Base-by-base conservation (phyloP, 2,113 vertebrate species). In the Dendrocopos noguchii region DNA sequence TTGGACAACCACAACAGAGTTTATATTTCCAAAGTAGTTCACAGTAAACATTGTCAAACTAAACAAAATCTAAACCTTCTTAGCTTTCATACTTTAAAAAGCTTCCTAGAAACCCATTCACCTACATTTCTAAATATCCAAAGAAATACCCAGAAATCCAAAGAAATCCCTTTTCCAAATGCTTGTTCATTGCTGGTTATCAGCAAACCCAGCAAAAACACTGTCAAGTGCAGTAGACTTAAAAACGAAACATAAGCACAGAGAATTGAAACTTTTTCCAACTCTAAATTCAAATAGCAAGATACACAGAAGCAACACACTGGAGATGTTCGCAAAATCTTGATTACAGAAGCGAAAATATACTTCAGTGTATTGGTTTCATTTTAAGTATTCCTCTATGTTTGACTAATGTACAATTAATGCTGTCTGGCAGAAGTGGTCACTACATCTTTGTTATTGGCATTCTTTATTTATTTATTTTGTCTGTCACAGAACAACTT, bases 261-360 rank as follows among this genome's bases (percentile, higher is more conserved):
- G 34, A 5, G 11, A 9, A 81, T 12, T 65, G 61, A 94, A 91
- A 78, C 14, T n/a, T 87, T 39, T 86, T 59, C 31, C 12, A 34
- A 12, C 7, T 46, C 47, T 75, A 73, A 92, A 63, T 55, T 88
- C 77, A 90, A 55, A 47, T 19, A 22, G 9, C 47, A 31, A 34
- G 27, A 73, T 14, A 73, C 7, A 22, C 8, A 39, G 74, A 75
- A 84, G 55, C 27, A 90, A 59, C 28, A 65, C 20, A 44, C 12
- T 31, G 53, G 24, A n/a, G 14, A 75, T 57, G 18, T 17, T 33
- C 87, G 63, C 50, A 90, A 92, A 94, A 73, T 70, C 12, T 19
- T 9, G 16, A 88, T 31, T 86, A 84, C 66, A 72, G 55, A 91
- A 87, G 44, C 50, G 55, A 88, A 95, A 95, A 88, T 6, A 57